phyloP scores from a whole-genome alignment of 2,113 vertebrate genomes.

The Amblyopsis rosae region DNA sequence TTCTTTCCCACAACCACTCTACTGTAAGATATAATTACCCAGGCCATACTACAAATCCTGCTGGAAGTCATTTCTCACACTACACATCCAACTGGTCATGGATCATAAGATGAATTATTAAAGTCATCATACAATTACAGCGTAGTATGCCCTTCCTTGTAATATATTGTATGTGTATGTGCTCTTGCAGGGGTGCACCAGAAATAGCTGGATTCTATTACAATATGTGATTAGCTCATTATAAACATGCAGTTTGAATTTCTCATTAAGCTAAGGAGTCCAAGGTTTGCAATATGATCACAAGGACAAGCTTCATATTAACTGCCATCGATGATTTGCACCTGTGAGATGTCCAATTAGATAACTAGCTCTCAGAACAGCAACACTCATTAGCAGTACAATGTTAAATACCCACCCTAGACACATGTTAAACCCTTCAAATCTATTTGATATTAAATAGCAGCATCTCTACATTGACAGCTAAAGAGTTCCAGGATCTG shows the following conservation, averaged over 20 bases:
- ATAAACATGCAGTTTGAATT: not conserved
- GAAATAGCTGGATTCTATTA: not conserved
- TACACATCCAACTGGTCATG: not conserved
- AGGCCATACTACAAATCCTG: not conserved
- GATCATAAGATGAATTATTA: too few relatives aligned
- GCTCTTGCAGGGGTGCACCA: not conserved
- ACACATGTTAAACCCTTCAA: too few relatives aligned
- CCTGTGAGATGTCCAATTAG: slow-evolving; percentile 19
- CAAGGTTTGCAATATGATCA: slow-evolving; percentile 16
- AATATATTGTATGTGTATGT: not conserved
- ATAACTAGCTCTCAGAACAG: slow-evolving; percentile 4
- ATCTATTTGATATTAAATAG: too few relatives aligned
- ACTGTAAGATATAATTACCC: not conserved
- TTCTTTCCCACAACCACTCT: not conserved
- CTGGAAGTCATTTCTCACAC: not conserved
- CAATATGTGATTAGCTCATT: not conserved
- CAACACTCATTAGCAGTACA: slow-evolving; percentile 12
- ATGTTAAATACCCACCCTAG: not conserved
- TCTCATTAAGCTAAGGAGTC: slow-evolving; percentile 17
- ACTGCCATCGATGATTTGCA: slow-evolving; percentile 21
- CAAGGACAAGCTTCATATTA: slow-evolving; percentile 17
- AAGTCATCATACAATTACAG: too few relatives aligned
- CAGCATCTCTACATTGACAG: too few relatives aligned
- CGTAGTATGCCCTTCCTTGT: too few relatives aligned
- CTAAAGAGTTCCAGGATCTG: too few relatives aligned